Percentiles rank a stretch among this genome's conserved stretches.
These are phyloP conservation scores for Tricholaema leucomelas DNA, from an alignment of 2,113 vertebrate species.

Conservation along the genomic window DNA sequence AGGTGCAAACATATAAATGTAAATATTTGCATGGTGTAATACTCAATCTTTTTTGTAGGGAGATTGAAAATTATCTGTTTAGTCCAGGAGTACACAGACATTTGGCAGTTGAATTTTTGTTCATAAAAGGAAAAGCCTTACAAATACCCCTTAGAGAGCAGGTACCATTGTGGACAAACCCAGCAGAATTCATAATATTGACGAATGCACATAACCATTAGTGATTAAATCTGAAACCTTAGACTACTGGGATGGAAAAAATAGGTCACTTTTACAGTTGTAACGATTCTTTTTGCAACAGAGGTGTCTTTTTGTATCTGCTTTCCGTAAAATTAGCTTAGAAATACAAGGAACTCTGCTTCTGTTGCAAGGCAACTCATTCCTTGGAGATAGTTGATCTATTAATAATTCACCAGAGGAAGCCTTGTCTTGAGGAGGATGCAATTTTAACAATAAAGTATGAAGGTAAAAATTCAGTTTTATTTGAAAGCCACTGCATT, in stretches of 20 bases:
- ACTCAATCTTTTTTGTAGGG: not conserved
- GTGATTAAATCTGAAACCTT: slow-evolving; percentile 15
- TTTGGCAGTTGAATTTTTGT: not conserved
- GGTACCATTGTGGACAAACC: not conserved
- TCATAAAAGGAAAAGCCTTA: too few relatives aligned
- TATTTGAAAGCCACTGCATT: not conserved
- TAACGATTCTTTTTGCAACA: slow-evolving; percentile 7
- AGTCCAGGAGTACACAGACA: not conserved
- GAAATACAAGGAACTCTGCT: not conserved
- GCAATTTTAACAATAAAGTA: not conserved
- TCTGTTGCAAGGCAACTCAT: slow-evolving; percentile 1
- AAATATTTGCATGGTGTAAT: not conserved
- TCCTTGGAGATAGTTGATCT: slow-evolving; percentile 10
- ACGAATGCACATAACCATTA: not conserved
- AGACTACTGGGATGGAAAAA: not conserved
- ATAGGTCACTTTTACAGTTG: not conserved
- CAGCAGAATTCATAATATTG: not conserved
- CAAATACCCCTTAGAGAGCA: too few relatives aligned
- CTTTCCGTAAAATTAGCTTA: slow-evolving; percentile 10
- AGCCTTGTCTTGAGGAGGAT: not conserved
- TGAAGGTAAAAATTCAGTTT: not conserved
- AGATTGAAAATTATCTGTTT: not conserved
- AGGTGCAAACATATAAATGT: not conserved
- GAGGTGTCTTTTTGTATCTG: not conserved
- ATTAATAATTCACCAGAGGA: not conserved